Evolutionary conservation across 2,797 vertebrate species (phyloP).

Genomic region (Etheostoma perlongum): DNA sequence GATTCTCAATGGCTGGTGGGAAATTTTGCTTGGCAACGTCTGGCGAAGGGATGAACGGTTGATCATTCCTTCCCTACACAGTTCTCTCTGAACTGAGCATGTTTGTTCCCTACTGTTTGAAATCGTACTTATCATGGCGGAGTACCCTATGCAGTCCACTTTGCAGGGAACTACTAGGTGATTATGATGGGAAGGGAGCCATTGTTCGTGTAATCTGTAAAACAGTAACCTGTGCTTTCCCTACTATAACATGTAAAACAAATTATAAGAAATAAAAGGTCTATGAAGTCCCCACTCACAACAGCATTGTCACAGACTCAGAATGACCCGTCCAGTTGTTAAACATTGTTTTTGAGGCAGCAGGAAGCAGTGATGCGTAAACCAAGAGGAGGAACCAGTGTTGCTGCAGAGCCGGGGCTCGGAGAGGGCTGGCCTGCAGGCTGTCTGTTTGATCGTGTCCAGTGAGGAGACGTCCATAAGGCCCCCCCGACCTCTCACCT

Average conservation of each 20-base stretch:
- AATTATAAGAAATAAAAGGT: not conserved
- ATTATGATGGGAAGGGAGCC: not conserved
- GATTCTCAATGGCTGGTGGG: no score
- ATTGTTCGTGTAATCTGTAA: not conserved
- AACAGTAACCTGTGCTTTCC: not conserved
- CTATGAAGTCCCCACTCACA: not conserved
- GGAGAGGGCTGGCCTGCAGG: not conserved
- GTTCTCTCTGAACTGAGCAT: no score
- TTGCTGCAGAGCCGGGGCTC: not conserved
- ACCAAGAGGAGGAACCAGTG: conserved; percentile 10
- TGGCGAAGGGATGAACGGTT: no score
- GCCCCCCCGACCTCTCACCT: conserved; percentile 60
- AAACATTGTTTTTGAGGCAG: conserved; percentile 11
- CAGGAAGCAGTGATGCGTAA: conserved; percentile 28
- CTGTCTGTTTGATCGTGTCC: conserved; percentile 62
- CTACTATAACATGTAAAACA: not conserved
- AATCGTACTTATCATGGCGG: no score
- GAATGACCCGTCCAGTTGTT: not conserved
- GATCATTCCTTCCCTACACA: no score
- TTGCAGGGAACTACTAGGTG: no score
- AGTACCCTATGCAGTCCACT: no score
- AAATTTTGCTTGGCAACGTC: no score
- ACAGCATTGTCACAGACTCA: not conserved
- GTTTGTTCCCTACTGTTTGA: no score
- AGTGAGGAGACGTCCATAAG: conserved; percentile 40